Evolutionary conservation across 2,888 invertebrate species (phyloP).

Genomic region (Drosophila mimetica): DNA sequence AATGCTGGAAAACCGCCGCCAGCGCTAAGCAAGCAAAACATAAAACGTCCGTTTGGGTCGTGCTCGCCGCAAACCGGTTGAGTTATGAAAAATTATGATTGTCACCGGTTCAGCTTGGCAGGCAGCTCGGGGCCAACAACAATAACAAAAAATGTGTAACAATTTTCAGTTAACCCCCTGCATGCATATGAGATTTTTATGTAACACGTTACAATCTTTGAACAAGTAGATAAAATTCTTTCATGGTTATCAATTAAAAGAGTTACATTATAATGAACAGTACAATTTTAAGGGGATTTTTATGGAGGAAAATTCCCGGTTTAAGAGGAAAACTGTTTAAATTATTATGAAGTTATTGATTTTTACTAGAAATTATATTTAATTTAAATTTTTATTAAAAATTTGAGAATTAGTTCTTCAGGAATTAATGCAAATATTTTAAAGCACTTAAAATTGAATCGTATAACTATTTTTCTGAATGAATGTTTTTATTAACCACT

Average conservation of each 20-base stretch:
- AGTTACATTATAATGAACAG: neutral
- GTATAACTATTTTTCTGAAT: too few species aligned
- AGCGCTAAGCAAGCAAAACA: constrained; percentile 59
- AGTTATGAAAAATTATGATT: constrained; percentile 79
- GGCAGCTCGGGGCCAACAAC: constrained; percentile 24
- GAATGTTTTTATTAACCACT: too few species aligned
- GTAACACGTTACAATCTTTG: neutral
- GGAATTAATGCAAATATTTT: too few species aligned
- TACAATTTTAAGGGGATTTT: neutral
- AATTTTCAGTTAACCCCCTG: constrained; percentile 76
- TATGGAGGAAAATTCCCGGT: too few species aligned
- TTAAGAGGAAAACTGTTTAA: too few species aligned
- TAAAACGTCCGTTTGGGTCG: constrained; percentile 76
- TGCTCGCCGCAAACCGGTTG: constrained; percentile 74
- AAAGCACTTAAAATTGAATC: too few species aligned
- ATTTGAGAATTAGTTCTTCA: too few species aligned
- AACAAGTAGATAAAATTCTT: neutral
- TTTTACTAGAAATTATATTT: too few species aligned
- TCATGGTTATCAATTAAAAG: neutral
- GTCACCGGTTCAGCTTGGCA: constrained; percentile 63
- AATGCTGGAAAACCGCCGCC: constrained; percentile 61
- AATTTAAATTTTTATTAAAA: too few species aligned
- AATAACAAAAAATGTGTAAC: constrained; percentile 65
- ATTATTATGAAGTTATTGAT: too few species aligned
- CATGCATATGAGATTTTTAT: constrained; percentile 47